phyloP scores from a whole-genome alignment of 2,888 invertebrate species.

The Colletes collaris region DNA sequence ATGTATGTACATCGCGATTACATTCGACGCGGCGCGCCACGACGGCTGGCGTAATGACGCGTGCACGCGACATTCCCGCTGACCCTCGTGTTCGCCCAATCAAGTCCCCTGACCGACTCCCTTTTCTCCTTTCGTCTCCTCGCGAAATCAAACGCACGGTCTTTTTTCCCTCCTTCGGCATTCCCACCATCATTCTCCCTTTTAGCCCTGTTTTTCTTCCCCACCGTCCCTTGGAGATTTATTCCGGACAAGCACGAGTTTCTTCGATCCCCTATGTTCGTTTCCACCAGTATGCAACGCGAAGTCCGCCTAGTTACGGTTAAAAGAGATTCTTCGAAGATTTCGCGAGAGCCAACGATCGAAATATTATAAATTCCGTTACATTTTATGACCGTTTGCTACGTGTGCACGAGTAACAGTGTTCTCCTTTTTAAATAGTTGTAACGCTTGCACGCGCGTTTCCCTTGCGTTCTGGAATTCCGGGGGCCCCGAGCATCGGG shows the following conservation, averaged over 20 bases:
- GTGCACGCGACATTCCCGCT: conserved; percentile 53
- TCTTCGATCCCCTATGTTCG: conserved; percentile 2
- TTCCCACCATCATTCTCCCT: too few relatives aligned
- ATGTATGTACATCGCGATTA: conserved; percentile 38
- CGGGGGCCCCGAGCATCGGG: neutral
- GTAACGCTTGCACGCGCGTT: too few relatives aligned
- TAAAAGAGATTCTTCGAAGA: neutral
- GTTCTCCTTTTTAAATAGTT: too few relatives aligned
- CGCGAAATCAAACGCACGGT: neutral
- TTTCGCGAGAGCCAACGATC: too few relatives aligned
- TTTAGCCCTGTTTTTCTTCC: neutral
- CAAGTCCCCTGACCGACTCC: conserved; percentile 14
- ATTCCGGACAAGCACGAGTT: conserved; percentile 15
- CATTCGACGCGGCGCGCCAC: conserved; percentile 12
- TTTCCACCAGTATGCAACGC: neutral
- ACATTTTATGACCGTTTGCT: neutral
- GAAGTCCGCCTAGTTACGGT: neutral
- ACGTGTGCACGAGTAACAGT: neutral
- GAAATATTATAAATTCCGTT: neutral
- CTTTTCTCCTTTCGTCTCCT: conserved; percentile 18
- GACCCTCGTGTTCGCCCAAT: conserved; percentile 38
- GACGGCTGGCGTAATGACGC: conserved; percentile 27
- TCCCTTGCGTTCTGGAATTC: neutral
- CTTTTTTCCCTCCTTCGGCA: neutral
- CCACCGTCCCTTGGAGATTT: conserved; percentile 1